phyloP scores from a whole-genome alignment of 2,113 vertebrate genomes.

The Indicator maculatus region DNA sequence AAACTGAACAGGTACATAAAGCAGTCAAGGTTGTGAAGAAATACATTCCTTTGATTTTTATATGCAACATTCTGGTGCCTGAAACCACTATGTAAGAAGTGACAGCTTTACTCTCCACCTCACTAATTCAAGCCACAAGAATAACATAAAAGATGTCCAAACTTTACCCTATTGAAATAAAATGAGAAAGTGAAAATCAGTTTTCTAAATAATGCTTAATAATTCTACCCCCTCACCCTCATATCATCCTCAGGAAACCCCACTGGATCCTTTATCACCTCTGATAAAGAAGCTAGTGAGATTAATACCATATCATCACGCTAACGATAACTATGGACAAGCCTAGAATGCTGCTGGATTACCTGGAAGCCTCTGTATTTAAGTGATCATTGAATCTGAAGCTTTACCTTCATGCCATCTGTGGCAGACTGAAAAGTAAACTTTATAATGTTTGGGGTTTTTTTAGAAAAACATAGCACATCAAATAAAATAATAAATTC shows the following conservation, averaged over 20 bases:
- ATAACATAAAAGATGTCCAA: background rate
- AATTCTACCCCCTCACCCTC: background rate
- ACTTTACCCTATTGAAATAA: background rate
- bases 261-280: background rate
- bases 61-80: background rate
- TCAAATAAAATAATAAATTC: background rate
- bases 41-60: background rate
- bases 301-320: background rate
- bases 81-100: background rate
- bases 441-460: rapidly evolving
- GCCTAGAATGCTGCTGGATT: background rate
- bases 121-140: constrained; percentile 32
- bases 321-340: background rate
- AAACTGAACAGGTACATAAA: background rate
- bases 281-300: background rate
- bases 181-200: background rate
- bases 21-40: background rate
- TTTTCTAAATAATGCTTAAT: background rate
- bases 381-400: background rate
- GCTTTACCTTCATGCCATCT: background rate
- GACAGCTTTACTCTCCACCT: constrained; percentile 1
- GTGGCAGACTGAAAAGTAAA: background rate
- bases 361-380: background rate
- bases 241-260: background rate
- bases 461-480: background rate